Base-by-base conservation (phyloP, 2,888 invertebrate species). In the Ormyrus thymus region DNA sequence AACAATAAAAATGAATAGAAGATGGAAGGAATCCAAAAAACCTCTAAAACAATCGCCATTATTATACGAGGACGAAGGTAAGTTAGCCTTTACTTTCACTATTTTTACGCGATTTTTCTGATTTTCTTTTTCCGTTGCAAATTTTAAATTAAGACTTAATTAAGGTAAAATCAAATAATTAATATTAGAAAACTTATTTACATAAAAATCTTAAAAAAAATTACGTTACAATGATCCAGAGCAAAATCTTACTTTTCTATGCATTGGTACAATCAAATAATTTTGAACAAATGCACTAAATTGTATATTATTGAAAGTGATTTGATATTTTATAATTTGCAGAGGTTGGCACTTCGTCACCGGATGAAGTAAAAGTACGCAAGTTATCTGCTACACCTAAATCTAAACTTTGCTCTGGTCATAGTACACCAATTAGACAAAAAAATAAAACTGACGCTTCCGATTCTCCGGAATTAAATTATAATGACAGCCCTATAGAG, bases 401-500 rank as follows among this genome's bases (percentile, higher is more conserved):
- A 1, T 59, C 80, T 10, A 80, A 73, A 13, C 53, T 43, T 1
- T 56, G 45, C 1, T n/a, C 46, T 51, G 69, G 59, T 9, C 82
- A 82, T 29, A 82, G 82, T 43, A 82, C 82, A 59, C 82, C 82
- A 0, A 79, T 81, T 45, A 43, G 56, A 59, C 77, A 62, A 13
- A 62, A 15, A 59, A 62, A 9, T 11, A 78, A 71, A 45, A 64
- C 10, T 51, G 66, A 78, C 46, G 48, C 50, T 29, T 74, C 72
- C 4, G 76, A 82, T 64, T 80, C 80, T 48, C 80, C 81, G 7
- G 82, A 81, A 59, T 56, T 82, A 8, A 68, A 74, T 45, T 74
- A 81, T 50, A 76, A 70, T 51, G 78, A 78, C n/a, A 82, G 82
- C 62, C 82, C 82, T 55, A 79, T 82, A n/a, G 82, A 79, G 48